phyloP scores from a whole-genome alignment of 2,113 vertebrate genomes.

The Ammodytes dubius region DNA sequence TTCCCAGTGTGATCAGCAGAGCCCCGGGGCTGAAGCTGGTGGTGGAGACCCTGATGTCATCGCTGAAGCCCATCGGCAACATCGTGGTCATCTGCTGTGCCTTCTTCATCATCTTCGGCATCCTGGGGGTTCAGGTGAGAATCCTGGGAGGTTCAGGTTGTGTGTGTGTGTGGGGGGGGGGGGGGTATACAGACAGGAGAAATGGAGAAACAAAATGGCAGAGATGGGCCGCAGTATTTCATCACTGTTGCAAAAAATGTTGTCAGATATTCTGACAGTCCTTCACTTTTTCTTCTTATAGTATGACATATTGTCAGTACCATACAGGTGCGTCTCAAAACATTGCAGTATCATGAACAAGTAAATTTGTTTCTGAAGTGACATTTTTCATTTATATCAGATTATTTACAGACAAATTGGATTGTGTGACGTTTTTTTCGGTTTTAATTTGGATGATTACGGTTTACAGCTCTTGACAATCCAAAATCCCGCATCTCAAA shows the following conservation, averaged over 20 bases:
- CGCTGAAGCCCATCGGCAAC: constrained; percentile 98
- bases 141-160: constrained; percentile 97
- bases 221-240: neutral
- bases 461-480: too few relatives aligned
- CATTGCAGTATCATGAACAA: too few relatives aligned
- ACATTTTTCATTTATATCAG: too few relatives aligned
- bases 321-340: too few relatives aligned
- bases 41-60: constrained; percentile 98
- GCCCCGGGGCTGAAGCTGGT: constrained; percentile 98
- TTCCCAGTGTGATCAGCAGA: constrained; percentile 94
- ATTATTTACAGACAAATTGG: too few relatives aligned
- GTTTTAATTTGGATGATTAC: too few relatives aligned
- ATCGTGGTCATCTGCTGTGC: constrained; percentile 99
- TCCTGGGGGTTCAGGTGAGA: constrained; percentile 97
- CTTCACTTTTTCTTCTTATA: neutral
- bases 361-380: too few relatives aligned
- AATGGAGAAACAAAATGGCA: neutral
- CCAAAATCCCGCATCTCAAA: too few relatives aligned
- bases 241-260: neutral
- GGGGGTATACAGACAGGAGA: neutral
- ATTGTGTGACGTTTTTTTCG: too few relatives aligned
- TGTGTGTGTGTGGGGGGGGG: constrained; percentile 46
- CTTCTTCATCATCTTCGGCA: constrained; percentile 99
- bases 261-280: neutral
- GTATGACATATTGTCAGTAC: neutral